These are phyloP conservation scores for Nineta flava DNA, from an alignment of 2,888 invertebrate genomes.

Conservation along the genomic window DNA sequence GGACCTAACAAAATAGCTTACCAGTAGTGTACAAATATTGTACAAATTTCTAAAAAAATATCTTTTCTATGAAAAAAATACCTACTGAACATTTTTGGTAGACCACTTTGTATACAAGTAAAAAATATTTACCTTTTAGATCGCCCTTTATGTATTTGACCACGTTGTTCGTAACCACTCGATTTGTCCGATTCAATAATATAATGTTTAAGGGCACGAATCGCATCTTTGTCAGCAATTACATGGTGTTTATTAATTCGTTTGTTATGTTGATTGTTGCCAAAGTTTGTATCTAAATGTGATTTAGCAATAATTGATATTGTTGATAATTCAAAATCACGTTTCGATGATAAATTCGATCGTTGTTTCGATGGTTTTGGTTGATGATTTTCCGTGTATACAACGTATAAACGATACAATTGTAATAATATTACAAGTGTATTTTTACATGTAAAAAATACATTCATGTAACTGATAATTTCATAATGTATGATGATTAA, in stretches of 20 bases:
- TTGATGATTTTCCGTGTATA: slow-evolving; percentile 50
- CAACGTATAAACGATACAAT: slow-evolving; percentile 67
- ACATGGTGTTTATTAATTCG: background rate
- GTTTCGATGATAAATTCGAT: slow-evolving; percentile 24
- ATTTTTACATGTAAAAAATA: slow-evolving; percentile 90
- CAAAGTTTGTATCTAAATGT: slow-evolving; percentile 11
- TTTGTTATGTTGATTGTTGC: background rate
- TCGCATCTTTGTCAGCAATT: background rate
- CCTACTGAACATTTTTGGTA: too few species aligned
- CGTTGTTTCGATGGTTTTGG: slow-evolving; percentile 21
- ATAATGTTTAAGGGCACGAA: background rate
- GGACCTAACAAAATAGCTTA: too few species aligned
- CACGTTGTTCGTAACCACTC: background rate
- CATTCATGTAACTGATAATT: slow-evolving; percentile 88
- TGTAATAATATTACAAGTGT: slow-evolving; percentile 77
- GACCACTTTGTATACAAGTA: too few species aligned
- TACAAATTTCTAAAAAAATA: too few species aligned
- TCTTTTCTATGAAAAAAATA: too few species aligned
- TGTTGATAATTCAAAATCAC: slow-evolving; percentile 27
- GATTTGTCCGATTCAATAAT: background rate
- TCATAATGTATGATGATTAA: slow-evolving; percentile 75
- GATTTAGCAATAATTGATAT: slow-evolving; percentile 36
- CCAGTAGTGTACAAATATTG: too few species aligned
- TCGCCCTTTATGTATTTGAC: background rate
- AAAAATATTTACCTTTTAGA: too few species aligned